phyloP scores from a whole-genome alignment of 2,113 vertebrate species.

The Stegastes partitus region DNA sequence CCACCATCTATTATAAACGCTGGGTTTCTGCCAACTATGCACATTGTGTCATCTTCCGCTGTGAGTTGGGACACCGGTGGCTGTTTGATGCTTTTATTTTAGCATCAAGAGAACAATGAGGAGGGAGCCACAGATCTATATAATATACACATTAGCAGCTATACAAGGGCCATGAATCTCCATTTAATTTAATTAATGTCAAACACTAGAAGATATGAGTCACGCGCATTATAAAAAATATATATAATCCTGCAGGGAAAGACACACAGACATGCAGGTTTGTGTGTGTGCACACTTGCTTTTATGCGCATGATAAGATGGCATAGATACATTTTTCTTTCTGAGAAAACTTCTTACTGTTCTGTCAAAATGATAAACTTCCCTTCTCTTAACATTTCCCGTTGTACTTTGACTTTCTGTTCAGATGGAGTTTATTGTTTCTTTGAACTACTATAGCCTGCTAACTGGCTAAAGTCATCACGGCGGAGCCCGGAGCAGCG shows the following conservation, averaged over 20 bases:
- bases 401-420: constrained; percentile 33
- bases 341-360: constrained; percentile 19
- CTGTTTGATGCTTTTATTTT: constrained; percentile 28
- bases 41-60: not conserved
- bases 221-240: constrained; percentile 11
- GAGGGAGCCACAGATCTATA: constrained; percentile 21
- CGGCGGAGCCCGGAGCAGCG: constrained; percentile 50
- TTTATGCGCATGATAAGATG: constrained; percentile 8
- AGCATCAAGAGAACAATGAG: constrained; percentile 7
- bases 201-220: constrained; percentile 21
- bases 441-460: constrained; percentile 27
- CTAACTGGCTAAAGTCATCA: constrained; percentile 66
- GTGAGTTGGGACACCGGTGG: constrained; percentile 20
- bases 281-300: not conserved
- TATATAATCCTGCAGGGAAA: not conserved
- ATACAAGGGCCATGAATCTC: constrained; percentile 14
- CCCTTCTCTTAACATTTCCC: constrained; percentile 10
- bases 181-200: constrained; percentile 55
- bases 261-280: not conserved
- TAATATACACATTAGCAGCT: constrained; percentile 34
- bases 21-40: constrained; percentile 19
- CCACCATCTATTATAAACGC: constrained; percentile 13
- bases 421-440: constrained; percentile 65
- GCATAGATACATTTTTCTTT: constrained; percentile 25
- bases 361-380: constrained; percentile 65